Evolutionary conservation across 53 echinoderm and acorn worm genomes (phyloP).

Genomic region (Actinopyga echinites): DNA sequence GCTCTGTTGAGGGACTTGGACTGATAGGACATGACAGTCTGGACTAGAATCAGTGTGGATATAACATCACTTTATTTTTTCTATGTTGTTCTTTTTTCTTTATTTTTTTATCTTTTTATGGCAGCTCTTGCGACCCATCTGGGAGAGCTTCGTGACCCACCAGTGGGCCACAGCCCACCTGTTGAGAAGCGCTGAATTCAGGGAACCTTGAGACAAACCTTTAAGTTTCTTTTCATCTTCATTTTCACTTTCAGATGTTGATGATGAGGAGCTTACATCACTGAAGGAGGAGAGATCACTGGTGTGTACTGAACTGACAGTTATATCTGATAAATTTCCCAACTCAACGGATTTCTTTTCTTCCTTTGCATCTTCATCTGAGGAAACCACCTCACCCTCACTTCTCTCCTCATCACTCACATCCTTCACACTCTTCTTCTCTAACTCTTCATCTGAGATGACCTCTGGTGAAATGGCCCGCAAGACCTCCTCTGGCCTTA

Average conservation of each 20-base stretch:
- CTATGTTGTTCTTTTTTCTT: too few relatives aligned
- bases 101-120: too few relatives aligned
- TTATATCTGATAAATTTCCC: conserved; percentile 80
- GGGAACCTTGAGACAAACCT: background rate
- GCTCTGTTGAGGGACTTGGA: too few relatives aligned
- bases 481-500: conserved; percentile 13
- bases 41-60: too few relatives aligned
- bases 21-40: too few relatives aligned
- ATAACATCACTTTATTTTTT: too few relatives aligned
- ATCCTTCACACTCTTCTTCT: conserved; percentile 17
- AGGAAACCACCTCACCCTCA: conserved; percentile 30
- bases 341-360: conserved; percentile 1
- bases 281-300: conserved; percentile 96
- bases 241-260: conserved; percentile 41
- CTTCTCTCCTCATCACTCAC: conserved; percentile 21
- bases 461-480: conserved; percentile 15
- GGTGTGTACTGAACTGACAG: conserved; percentile 97
- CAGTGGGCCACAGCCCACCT: too few relatives aligned
- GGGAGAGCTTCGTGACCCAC: too few relatives aligned
- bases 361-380: conserved; percentile 11
- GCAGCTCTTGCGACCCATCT: too few relatives aligned
- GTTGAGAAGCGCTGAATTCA: too few relatives aligned
- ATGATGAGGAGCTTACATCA: conserved; percentile 81
- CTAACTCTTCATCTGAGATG: conserved; percentile 61
- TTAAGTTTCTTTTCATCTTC: conserved; percentile 54